Percentiles rank a stretch among this genome's conserved stretches.
These are phyloP conservation scores for Harpalus rufipes DNA, from an alignment of 2,888 invertebrate species.

Conservation along the genomic window DNA sequence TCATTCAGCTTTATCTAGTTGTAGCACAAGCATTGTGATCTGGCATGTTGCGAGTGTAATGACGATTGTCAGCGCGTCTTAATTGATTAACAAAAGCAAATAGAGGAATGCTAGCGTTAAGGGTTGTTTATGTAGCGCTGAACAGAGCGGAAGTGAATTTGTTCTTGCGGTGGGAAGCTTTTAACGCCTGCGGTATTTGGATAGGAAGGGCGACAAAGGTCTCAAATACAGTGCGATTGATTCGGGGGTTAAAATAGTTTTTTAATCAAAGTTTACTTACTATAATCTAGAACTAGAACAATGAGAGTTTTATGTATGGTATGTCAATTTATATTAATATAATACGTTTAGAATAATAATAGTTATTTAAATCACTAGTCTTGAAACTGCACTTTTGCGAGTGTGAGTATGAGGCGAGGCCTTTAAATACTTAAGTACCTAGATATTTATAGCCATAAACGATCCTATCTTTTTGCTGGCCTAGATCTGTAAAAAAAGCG, in stretches of 20 bases:
- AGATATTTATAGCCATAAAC: too few species aligned
- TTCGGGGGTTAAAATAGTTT: not conserved
- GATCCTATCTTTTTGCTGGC: too few species aligned
- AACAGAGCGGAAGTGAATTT: constrained; percentile 1
- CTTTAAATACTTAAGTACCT: too few species aligned
- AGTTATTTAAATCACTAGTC: too few species aligned
- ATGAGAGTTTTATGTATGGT: too few species aligned
- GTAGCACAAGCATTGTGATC: not conserved
- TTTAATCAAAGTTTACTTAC: too few species aligned
- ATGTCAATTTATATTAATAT: too few species aligned
- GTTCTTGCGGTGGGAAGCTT: not conserved
- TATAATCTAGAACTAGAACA: too few species aligned
- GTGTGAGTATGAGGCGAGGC: too few species aligned
- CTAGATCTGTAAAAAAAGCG: too few species aligned
- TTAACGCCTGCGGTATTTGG: not conserved
- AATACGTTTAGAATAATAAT: too few species aligned
- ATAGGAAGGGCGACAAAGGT: not conserved
- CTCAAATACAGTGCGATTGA: not conserved
- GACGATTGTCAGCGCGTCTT: constrained; percentile 35
- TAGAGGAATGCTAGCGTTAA: constrained; percentile 9
- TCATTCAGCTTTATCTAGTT: not conserved
- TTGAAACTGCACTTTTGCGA: too few species aligned
- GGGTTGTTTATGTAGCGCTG: constrained; percentile 10
- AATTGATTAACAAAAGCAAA: constrained; percentile 50
- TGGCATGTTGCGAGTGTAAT: constrained; percentile 10